Evolutionary conservation across 2,113 vertebrate species (phyloP), one percentile per base, ranked within the genome.

Genomic region (Corythornis cristatus): DNA sequence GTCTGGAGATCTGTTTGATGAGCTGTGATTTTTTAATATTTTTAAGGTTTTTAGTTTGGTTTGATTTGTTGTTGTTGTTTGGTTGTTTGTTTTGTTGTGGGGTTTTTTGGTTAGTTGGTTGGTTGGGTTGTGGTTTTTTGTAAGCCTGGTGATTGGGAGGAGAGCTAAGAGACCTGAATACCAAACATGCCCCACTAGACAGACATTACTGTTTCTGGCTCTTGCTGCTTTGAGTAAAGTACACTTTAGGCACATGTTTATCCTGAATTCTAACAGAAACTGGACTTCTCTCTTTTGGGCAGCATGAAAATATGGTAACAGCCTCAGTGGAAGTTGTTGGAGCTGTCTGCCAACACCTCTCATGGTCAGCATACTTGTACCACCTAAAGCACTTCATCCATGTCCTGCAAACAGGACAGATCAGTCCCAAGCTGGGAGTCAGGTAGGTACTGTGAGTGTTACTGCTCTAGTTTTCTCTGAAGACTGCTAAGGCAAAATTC

Each of bases 321-420:
- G 99, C 99, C 8, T 99, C 99, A 0, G 98, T 99, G 65, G 99
- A 99, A 93, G 90, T 98, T 85, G 96, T 99, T 64, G 99, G 99
- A 35, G 99, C 99, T 3, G 97, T 99, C 37, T 99, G 99, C 88
- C 98, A 80, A 58, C 97, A 97, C 66, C 98, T 99, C 11, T 98
- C 99, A 1, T 99, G 99, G 99, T 98, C 99, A 84, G 98, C 99
- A 0, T 99, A 99, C 78, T 95, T 99, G 29, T 99, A 98, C 97
- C 98, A 99, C 94, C 96, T 99, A 79, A 99, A 99, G 88, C 98
- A 99, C 83, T 99, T 99, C 70, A 97, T 99, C 93, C 99, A 99
- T 50, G 95, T 99, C 48, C 97, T 99, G 86, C 99, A 99, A 83
- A 98, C 97, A 0, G 97, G 98, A 54, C 98, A 99, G 94, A 96